phyloP scores from a whole-genome alignment of 2,888 invertebrate species.

The Eristalis pertinax region DNA sequence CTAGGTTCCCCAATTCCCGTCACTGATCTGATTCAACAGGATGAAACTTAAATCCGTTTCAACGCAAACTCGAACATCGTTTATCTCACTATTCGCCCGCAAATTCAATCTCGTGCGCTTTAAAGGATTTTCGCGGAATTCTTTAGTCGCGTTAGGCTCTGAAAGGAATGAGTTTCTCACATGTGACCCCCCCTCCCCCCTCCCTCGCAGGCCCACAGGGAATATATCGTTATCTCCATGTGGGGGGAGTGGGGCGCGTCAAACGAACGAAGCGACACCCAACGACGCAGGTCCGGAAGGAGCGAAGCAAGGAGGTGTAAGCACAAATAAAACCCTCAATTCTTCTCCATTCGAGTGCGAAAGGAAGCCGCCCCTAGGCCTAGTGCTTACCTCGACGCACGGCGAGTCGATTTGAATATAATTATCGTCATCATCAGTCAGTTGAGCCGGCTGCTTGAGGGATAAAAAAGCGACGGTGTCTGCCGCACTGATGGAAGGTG shows the following conservation, averaged over 20 bases:
- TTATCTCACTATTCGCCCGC: neutral
- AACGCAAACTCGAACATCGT: neutral
- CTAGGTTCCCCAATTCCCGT: neutral
- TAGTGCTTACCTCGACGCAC: neutral
- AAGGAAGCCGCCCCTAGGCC: neutral
- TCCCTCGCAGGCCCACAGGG: neutral
- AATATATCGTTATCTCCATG: neutral
- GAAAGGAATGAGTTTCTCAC: neutral
- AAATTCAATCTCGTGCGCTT: neutral
- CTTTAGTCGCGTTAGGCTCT: neutral
- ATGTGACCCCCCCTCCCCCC: too few species aligned
- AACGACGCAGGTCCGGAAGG: too few species aligned
- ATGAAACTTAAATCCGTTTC: neutral
- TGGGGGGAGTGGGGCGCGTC: too few species aligned
- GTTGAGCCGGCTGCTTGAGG: constrained; percentile 25
- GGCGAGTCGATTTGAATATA: constrained; percentile 1
- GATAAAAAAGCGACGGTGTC: neutral
- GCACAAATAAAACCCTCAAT: neutral
- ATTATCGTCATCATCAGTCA: constrained; percentile 25
- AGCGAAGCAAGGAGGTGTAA: too few species aligned
- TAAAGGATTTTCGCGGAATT: neutral
- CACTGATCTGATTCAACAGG: neutral
- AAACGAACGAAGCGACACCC: too few species aligned
- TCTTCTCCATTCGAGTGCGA: neutral
- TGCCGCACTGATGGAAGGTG: constrained; percentile 5